These are phyloP conservation scores for Ammodytes dubius DNA, from an alignment of 2,113 vertebrate genomes.

Conservation along the genomic window DNA sequence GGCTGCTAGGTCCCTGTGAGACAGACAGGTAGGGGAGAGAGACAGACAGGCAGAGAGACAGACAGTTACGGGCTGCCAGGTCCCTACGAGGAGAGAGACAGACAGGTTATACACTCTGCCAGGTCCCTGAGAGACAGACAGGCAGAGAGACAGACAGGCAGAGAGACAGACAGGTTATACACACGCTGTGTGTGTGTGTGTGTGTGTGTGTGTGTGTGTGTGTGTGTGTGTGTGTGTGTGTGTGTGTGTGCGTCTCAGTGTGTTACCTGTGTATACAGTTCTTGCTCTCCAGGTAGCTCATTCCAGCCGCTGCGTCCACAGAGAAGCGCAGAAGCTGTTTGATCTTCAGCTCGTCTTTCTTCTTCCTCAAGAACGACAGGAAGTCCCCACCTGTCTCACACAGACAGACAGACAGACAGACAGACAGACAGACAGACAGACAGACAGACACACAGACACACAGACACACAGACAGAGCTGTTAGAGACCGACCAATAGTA, in stretches of 20 bases:
- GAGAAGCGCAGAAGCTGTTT: slow-evolving; percentile 95
- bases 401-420: too few species aligned
- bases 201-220: too few species aligned
- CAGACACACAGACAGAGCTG: neutral
- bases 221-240: too few species aligned
- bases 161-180: too few species aligned
- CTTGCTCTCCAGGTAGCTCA: slow-evolving; percentile 96
- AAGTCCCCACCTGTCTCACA: slow-evolving; percentile 93
- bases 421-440: too few species aligned
- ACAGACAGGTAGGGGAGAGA: neutral
- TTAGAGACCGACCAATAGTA: neutral
- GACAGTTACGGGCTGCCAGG: slow-evolving; percentile 92
- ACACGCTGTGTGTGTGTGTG: slow-evolving; percentile 70
- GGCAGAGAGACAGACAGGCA: too few species aligned
- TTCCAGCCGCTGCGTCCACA: slow-evolving; percentile 93
- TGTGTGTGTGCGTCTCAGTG: too few species aligned
- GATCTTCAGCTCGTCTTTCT: slow-evolving; percentile 95
- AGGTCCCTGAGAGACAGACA: too few species aligned
- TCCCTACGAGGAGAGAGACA: too few species aligned
- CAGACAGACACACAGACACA: neutral
- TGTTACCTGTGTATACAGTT: slow-evolving; percentile 97
- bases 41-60: neutral
- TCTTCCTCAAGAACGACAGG: slow-evolving; percentile 95
- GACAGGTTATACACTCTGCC: neutral
- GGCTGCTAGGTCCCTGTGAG: slow-evolving; percentile 93